These are phyloP conservation scores for Pantherophis vulpinus DNA, from an alignment of 2,797 vertebrate species.

Conservation along the genomic window DNA sequence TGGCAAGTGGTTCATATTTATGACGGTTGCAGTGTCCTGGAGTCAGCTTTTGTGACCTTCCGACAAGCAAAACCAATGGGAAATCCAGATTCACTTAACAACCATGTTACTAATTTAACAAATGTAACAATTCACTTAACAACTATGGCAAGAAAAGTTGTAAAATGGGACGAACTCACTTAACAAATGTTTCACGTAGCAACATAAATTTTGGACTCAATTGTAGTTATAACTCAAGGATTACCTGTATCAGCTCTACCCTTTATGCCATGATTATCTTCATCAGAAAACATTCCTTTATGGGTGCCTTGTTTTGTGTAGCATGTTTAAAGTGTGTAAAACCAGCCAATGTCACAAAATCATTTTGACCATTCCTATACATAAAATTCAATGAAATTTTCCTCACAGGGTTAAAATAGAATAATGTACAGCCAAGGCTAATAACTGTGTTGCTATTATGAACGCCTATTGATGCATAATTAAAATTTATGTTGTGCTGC, in stretches of 20 bases:
- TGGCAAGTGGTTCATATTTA: background rate
- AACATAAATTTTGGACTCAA: background rate
- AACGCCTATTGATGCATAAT: background rate
- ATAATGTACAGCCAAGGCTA: background rate
- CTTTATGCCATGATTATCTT: background rate
- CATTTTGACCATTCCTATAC: background rate
- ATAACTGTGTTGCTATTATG: background rate
- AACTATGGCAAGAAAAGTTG: background rate
- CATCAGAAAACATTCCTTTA: background rate
- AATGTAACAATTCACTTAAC: background rate
- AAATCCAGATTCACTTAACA: background rate
- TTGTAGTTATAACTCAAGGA: background rate
- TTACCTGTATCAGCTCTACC: background rate
- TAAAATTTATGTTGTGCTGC: background rate
- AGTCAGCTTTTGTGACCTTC: background rate
- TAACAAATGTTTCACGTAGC: background rate
- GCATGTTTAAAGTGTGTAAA: background rate
- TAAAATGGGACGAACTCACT: background rate
- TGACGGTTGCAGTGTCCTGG: background rate
- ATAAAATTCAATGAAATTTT: background rate
- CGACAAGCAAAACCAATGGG: background rate
- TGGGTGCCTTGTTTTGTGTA: background rate
- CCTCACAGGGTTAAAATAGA: background rate
- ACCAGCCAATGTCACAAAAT: background rate
- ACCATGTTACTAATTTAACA: background rate